These are phyloP conservation scores for Molanna angustata DNA, from an alignment of 2,888 invertebrate species.

Conservation along the genomic window DNA sequence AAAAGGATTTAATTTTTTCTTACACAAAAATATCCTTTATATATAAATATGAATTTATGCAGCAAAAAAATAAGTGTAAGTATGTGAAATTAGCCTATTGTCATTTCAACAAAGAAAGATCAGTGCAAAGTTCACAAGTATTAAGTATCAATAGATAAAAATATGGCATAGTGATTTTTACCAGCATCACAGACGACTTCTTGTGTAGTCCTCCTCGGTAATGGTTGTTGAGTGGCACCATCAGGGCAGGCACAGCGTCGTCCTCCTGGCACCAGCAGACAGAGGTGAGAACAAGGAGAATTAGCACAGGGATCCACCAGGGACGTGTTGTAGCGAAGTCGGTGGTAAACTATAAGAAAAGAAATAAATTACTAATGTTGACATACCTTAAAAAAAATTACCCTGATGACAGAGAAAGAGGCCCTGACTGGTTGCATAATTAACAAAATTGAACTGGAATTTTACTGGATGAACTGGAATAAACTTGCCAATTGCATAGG, in stretches of 20 bases:
- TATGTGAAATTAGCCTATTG: no score
- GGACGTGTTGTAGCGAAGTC: constrained; percentile 76
- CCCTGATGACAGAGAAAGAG: no score
- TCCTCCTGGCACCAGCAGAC: constrained; percentile 85
- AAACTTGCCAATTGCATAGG: no score
- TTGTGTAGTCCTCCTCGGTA: constrained; percentile 56
- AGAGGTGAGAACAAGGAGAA: constrained; percentile 86
- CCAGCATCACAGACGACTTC: constrained; percentile 80
- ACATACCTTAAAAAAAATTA: no score
- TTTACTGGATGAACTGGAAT: no score
- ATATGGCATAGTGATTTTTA: constrained; percentile 41
- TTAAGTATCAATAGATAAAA: not conserved
- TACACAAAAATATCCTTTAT: no score
- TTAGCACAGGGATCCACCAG: constrained; percentile 65
- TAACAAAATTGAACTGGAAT: no score
- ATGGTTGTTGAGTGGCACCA: constrained; percentile 49
- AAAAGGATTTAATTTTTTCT: no score
- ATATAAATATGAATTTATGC: no score
- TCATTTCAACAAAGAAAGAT: no score
- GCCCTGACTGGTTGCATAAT: no score
- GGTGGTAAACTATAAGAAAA: constrained; percentile 68
- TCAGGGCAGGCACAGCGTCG: constrained; percentile 91
- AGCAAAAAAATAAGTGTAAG: no score
- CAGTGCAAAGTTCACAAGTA: not conserved
- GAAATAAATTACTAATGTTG: not conserved